Evolutionary conservation across 2,888 invertebrate genomes (phyloP), one percentile per base, ranked within the genome.

Genomic region (Cyclophora punctaria): DNA sequence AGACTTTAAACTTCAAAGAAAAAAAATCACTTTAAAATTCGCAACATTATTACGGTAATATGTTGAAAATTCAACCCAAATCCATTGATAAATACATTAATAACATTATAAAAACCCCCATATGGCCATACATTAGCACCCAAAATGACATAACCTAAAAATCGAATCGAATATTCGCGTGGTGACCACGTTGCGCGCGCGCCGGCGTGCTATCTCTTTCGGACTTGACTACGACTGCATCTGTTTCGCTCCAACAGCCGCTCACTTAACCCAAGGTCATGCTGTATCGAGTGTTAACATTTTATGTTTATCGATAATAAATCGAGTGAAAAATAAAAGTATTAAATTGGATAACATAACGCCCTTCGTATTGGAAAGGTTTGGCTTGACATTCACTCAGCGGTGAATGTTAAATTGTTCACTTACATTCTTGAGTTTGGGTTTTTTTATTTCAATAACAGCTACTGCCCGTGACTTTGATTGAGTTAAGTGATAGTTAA

Each of bases 141-240:
- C 52, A 59, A 53, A 55, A 60, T 64, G 64, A 67, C 58, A 75
- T 82, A 83, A 83, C 82, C 81, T 82, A 69, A 82, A 78, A 64
- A 45, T 40, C 52, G 62, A 65, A 64, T 59, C 58, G 59, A 49
- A 59, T 20, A 37, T 37, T 67, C 71, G 62, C 80, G 80, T 78
- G 78, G 74, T 55, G 5, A 59, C 64, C 80, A 82, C 82, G 78
- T 74, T 78, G 75, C 69, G 65, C 62, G 4, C 20, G 64, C 69
- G 71, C 80, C 78, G 78, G 76, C 73, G 69, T 45, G 42, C 51
- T 48, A 48, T 70, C 65, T 56, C 69, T 41, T 35, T 72, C 33
- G 34, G 6, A 44, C 64, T 41, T 37, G 20, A 5, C 44, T 5
- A 43, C 7, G 7, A 33, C 37, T 47, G 7, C 33, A 4, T 33